Conservation (phyloP, 2,113 vertebrate genomes). For the Coracopsis vasa region DNA sequence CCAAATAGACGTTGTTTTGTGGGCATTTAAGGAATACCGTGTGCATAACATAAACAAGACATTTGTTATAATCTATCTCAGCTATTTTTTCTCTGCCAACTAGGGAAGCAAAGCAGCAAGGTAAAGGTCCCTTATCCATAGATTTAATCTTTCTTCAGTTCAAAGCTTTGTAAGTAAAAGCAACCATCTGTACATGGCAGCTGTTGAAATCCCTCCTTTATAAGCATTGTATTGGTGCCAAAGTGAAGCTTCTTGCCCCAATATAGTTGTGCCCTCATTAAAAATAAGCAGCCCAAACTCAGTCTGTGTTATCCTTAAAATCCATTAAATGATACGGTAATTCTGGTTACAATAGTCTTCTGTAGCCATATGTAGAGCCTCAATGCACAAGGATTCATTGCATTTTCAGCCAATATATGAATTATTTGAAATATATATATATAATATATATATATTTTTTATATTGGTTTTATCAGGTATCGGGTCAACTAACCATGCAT, state of each 20-base stretch:
- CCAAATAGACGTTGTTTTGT: neutral
- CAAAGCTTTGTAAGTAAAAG: conserved; percentile 41
- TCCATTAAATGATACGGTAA: neutral
- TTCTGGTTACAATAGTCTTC: neutral
- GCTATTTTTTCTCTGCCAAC: neutral
- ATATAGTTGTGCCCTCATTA: neutral
- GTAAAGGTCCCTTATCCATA: neutral
- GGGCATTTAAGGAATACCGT: neutral
- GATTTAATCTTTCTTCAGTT: conserved; percentile 12
- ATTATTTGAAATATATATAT: neutral
- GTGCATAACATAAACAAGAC: neutral
- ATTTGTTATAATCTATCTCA: neutral
- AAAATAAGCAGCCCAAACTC: neutral
- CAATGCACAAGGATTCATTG: neutral
- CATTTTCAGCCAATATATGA: neutral
- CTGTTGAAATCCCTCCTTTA: conserved; percentile 29
- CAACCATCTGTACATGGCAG: conserved; percentile 54
- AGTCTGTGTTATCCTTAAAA: neutral
- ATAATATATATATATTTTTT: neutral
- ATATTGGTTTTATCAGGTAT: neutral
- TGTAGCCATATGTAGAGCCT: neutral
- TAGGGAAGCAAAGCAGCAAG: neutral
- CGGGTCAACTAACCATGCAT: neutral
- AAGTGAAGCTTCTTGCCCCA: conserved; percentile 28
- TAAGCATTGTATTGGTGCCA: conserved; percentile 1